These are phyloP conservation scores for Albula glossodonta DNA, from an alignment of 2,113 vertebrate genomes.

Conservation along the genomic window DNA sequence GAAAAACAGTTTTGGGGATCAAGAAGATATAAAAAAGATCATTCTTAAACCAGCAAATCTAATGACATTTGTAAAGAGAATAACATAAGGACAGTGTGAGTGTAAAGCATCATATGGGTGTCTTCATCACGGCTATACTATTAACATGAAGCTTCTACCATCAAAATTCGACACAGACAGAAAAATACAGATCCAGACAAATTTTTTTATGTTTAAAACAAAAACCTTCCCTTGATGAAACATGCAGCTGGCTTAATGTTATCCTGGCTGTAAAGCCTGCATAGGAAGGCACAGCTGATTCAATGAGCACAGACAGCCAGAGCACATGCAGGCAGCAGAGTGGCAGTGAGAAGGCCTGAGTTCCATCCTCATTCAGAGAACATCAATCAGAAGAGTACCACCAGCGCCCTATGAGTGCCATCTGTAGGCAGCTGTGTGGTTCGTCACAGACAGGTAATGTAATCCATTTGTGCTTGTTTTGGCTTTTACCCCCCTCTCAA, in stretches of 20 bases:
- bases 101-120: too few relatives aligned
- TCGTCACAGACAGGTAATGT: conserved; percentile 2
- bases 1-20: too few relatives aligned
- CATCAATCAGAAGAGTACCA: neutral
- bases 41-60: too few relatives aligned
- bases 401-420: neutral
- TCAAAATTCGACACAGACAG: too few relatives aligned
- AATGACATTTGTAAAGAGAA: too few relatives aligned
- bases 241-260: neutral
- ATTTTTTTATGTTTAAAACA: too few relatives aligned
- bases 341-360: neutral
- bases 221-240: neutral
- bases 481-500: neutral
- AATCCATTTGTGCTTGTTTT: neutral
- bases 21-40: too few relatives aligned
- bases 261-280: neutral
- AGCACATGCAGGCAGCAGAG: neutral
- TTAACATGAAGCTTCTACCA: too few relatives aligned
- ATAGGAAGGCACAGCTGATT: neutral
- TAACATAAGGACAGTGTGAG: too few relatives aligned
- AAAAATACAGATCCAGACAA: too few relatives aligned
- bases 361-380: neutral
- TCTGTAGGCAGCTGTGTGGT: neutral
- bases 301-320: neutral
- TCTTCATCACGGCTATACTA: too few relatives aligned